Evolutionary conservation across 1,140 invertebrate genomes (phyloP).

Genomic region (Samia ricini): DNA sequence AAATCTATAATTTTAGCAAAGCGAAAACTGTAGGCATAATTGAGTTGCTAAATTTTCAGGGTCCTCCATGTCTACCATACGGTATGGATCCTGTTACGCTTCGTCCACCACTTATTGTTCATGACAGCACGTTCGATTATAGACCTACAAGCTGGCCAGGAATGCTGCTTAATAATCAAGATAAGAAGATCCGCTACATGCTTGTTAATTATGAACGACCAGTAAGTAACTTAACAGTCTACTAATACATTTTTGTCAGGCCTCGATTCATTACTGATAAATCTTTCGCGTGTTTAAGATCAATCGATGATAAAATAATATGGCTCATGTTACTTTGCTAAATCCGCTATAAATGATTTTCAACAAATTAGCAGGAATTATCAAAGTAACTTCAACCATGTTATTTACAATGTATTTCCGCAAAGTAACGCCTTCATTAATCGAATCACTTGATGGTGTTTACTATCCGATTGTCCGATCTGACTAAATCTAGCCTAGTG

Average conservation of each 20-base stretch:
- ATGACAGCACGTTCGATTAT: constrained; percentile 68
- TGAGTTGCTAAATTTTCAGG: constrained; percentile 26
- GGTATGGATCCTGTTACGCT: constrained; percentile 60
- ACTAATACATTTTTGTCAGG: not conserved
- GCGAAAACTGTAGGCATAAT: not conserved
- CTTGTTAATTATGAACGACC: constrained; percentile 60
- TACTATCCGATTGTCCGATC: too few species aligned
- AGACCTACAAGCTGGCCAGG: constrained; percentile 64
- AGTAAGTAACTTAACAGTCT: constrained; percentile 28
- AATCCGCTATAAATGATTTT: too few species aligned
- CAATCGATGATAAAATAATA: too few species aligned
- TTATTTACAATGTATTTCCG: too few species aligned
- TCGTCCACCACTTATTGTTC: constrained; percentile 57
- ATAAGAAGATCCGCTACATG: constrained; percentile 65
- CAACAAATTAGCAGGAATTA: too few species aligned
- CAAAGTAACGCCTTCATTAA: too few species aligned
- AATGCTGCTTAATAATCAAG: constrained; percentile 60
- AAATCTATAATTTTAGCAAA: too few species aligned
- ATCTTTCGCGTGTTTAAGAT: too few species aligned
- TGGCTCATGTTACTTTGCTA: too few species aligned
- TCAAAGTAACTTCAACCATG: too few species aligned
- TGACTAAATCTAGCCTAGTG: too few species aligned
- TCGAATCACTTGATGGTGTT: too few species aligned
- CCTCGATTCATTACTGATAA: not conserved
- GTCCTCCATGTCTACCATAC: constrained; percentile 49